phyloP scores from a whole-genome alignment of 2,113 vertebrate species.

The Corythaeola cristata region DNA sequence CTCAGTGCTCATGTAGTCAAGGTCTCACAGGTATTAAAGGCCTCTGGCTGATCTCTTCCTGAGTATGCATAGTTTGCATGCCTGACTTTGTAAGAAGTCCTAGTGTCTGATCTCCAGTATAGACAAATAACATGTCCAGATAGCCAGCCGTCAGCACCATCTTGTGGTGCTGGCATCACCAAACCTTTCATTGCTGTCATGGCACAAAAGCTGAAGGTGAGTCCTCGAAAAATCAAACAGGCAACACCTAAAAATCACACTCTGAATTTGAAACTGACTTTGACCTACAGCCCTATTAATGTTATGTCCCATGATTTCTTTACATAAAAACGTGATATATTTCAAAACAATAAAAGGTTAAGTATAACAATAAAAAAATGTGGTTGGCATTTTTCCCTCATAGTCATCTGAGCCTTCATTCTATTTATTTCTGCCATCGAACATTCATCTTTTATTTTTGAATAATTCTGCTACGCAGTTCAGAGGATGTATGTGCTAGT shows the following conservation, averaged over 20 bases:
- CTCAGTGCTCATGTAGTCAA: neutral
- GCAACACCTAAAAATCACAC: neutral
- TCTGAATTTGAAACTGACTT: neutral
- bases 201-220: neutral
- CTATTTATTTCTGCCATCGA: neutral
- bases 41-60: conserved; percentile 19
- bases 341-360: neutral
- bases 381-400: accelerated
- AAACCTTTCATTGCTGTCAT: neutral
- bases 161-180: conserved; percentile 8
- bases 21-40: neutral
- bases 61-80: neutral
- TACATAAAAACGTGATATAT: neutral
- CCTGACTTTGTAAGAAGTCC: neutral
- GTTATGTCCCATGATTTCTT: neutral
- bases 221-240: neutral
- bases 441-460: neutral
- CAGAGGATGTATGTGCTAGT: neutral
- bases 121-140: neutral
- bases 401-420: neutral
- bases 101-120: neutral
- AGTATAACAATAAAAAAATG: neutral
- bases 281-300: neutral
- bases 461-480: neutral
- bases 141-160: neutral